phyloP scores from a whole-genome alignment of 2,113 vertebrate species.

The Pandion haliaetus region DNA sequence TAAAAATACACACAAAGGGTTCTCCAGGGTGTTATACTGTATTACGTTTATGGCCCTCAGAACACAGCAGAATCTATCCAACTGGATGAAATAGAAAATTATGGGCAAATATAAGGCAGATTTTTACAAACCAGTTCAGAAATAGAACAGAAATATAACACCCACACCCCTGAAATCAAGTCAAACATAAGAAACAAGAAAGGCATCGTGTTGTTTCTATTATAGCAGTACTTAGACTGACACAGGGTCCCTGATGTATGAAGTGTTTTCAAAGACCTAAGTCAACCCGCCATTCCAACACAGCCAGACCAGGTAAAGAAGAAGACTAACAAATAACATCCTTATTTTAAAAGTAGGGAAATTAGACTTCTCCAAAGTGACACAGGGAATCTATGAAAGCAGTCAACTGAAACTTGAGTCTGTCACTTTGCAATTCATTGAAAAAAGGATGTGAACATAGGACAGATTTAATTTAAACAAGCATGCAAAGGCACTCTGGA shows the following conservation, averaged over 20 bases:
- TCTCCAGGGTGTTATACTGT: background rate
- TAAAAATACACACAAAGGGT: background rate
- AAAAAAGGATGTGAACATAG: background rate
- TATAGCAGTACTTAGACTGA: background rate
- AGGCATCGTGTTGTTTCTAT: accelerated
- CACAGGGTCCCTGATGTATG: background rate
- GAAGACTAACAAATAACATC: background rate
- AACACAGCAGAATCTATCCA: background rate
- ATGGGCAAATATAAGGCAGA: background rate
- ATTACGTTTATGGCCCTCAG: background rate
- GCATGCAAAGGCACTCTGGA: background rate
- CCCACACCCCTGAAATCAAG: accelerated
- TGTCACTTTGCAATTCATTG: background rate
- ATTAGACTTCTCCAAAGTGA: background rate
- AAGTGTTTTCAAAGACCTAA: background rate
- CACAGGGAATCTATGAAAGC: background rate
- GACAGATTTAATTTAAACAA: background rate
- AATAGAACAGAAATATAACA: background rate
- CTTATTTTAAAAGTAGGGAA: background rate
- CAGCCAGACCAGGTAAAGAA: background rate
- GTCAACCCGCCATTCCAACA: background rate
- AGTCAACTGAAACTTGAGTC: background rate
- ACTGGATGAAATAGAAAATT: background rate
- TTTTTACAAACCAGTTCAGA: background rate
- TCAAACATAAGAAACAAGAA: background rate